These are phyloP conservation scores for Malurus splendens DNA, from an alignment of 2,797 vertebrate genomes.

Conservation along the genomic window DNA sequence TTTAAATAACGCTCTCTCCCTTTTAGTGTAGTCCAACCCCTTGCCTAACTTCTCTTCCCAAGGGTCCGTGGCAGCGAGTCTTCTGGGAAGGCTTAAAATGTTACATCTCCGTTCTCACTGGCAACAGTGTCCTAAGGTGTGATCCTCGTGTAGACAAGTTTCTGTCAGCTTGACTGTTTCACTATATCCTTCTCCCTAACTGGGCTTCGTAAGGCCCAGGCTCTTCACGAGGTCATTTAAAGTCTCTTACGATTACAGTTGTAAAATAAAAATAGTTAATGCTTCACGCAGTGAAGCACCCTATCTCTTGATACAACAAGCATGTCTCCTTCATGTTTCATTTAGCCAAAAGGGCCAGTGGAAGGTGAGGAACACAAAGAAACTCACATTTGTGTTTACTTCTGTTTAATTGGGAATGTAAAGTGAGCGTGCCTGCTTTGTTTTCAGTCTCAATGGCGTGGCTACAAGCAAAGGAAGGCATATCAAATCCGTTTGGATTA, in stretches of 20 bases:
- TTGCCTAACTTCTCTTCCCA: background rate
- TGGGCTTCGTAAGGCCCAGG: background rate
- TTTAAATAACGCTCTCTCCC: background rate
- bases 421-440: background rate
- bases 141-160: background rate
- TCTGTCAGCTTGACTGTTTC: background rate
- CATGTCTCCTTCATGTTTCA: background rate
- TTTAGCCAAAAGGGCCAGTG: background rate
- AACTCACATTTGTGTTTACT: background rate
- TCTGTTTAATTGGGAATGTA: background rate
- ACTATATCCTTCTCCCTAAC: background rate
- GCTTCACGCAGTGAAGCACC: background rate
- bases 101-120: background rate
- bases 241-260: background rate
- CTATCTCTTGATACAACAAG: background rate
- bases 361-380: background rate
- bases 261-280: background rate
- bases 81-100: background rate
- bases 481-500: slow-evolving; percentile 83
- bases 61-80: background rate
- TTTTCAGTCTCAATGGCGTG: slow-evolving; percentile 90
- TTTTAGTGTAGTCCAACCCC: background rate
- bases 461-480: slow-evolving; percentile 86
- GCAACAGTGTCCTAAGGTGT: background rate
- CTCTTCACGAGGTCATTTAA: background rate